Evolutionary conservation across 2,113 vertebrate genomes (phyloP).

Genomic region (Sylvilagus bachmani): DNA sequence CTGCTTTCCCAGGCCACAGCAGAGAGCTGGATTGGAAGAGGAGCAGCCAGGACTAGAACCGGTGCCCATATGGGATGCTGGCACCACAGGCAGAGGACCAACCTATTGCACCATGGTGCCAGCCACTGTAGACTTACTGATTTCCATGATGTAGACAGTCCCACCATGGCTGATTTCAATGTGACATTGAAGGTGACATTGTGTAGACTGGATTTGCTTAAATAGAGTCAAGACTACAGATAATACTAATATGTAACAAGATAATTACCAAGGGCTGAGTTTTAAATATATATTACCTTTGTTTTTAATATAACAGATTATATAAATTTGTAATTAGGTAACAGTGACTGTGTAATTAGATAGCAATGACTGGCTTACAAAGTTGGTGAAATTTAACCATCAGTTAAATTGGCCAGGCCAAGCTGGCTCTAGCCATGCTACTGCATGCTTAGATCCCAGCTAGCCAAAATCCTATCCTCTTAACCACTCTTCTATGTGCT

Average conservation of each 20-base stretch:
- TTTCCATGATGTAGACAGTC: not conserved
- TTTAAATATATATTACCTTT: slow-evolving; percentile 21
- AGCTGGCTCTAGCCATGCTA: not conserved
- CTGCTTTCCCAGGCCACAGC: too few species aligned
- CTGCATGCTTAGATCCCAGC: not conserved
- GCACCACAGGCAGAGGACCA: too few species aligned
- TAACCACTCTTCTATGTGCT: not conserved
- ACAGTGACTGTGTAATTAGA: not conserved
- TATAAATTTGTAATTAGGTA: not conserved
- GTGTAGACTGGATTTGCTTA: not conserved
- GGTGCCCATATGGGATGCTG: too few species aligned
- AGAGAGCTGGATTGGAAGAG: too few species aligned
- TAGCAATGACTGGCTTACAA: slow-evolving; percentile 10
- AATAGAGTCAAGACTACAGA: not conserved
- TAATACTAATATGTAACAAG: not conserved
- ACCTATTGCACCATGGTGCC: too few species aligned
- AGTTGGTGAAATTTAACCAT: not conserved
- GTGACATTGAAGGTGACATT: not conserved
- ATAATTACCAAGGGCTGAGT: not conserved
- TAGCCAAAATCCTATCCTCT: not conserved
- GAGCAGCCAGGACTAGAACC: too few species aligned
- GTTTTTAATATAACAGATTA: not conserved
- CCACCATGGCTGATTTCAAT: not conserved
- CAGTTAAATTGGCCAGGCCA: not conserved
- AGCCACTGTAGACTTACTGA: not conserved